Percentiles rank a stretch among this genome's conserved stretches.
These are phyloP conservation scores for Ctenochaetus hawaiiensis DNA, from an alignment of 2,797 vertebrate species.

Conservation along the genomic window DNA sequence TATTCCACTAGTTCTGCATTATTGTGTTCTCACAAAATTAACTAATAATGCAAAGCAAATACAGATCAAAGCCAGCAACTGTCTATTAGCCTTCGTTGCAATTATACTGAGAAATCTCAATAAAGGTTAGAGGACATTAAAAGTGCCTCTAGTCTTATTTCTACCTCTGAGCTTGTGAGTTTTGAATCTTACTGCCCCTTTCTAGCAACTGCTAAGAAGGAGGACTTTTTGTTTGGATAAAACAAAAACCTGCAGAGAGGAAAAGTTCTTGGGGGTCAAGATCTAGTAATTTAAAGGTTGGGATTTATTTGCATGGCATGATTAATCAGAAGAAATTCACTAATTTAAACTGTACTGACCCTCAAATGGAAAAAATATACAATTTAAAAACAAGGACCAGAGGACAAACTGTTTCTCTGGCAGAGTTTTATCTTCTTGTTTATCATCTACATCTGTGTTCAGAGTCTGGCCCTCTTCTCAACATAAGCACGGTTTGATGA, in stretches of 20 bases:
- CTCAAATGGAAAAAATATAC: background rate
- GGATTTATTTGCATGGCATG: background rate
- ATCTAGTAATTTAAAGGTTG: too few relatives aligned
- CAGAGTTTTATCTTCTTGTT: conserved; percentile 21
- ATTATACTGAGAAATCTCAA: conserved; percentile 4
- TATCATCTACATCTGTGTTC: conserved; percentile 42
- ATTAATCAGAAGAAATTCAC: background rate
- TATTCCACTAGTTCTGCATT: too few relatives aligned
- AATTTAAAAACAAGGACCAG: background rate
- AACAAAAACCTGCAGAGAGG: background rate
- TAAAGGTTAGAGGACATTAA: background rate
- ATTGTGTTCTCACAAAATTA: too few relatives aligned
- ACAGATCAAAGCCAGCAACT: too few relatives aligned
- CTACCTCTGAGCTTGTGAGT: background rate
- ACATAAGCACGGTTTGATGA: conserved; percentile 58
- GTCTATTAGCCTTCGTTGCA: background rate
- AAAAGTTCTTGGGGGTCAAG: background rate
- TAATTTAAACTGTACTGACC: background rate
- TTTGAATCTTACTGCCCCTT: background rate
- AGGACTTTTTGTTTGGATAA: background rate
- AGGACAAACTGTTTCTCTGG: conserved; percentile 25
- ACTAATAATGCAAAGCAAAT: too few relatives aligned
- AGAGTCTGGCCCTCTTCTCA: conserved; percentile 31
- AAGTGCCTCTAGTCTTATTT: background rate
- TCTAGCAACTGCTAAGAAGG: background rate